Conservation (phyloP, 1,140 invertebrate genomes). For the Diabrotica undecimpunctata region DNA sequence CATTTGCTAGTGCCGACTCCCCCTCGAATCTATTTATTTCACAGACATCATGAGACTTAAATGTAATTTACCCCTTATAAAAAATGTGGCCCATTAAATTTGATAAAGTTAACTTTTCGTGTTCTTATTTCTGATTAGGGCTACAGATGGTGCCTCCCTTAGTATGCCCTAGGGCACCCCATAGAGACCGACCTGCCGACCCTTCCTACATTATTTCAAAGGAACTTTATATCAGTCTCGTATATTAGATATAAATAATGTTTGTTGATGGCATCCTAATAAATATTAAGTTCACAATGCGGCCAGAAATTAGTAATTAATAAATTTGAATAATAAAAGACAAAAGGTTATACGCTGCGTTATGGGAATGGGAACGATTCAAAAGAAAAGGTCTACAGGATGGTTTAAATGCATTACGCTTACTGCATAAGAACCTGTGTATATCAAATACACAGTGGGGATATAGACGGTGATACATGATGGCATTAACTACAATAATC, state of each 20-base stretch:
- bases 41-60: background rate
- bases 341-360: too few relatives aligned
- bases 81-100: background rate
- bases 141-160: slow-evolving; percentile 1
- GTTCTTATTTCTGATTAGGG: slow-evolving; percentile 2
- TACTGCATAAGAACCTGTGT: too few relatives aligned
- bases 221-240: background rate
- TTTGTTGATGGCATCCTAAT: background rate
- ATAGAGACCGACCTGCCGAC: background rate
- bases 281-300: background rate
- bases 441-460: too few relatives aligned
- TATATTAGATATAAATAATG: background rate
- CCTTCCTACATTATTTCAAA: background rate
- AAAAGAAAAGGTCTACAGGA: too few relatives aligned
- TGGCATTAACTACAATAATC: too few relatives aligned
- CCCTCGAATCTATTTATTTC: slow-evolving; percentile 3
- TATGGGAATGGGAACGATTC: too few relatives aligned
- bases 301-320: too few relatives aligned
- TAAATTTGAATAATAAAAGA: too few relatives aligned
- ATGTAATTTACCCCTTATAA: slow-evolving; percentile 1
- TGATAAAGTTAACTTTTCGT: slow-evolving; percentile 3
- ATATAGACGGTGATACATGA: too few relatives aligned
- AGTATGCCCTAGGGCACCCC: background rate
- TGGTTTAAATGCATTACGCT: too few relatives aligned
- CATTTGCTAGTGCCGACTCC: background rate